These are phyloP conservation scores for Simalia tracyae DNA, from an alignment of 2,797 vertebrate genomes.

Conservation along the genomic window DNA sequence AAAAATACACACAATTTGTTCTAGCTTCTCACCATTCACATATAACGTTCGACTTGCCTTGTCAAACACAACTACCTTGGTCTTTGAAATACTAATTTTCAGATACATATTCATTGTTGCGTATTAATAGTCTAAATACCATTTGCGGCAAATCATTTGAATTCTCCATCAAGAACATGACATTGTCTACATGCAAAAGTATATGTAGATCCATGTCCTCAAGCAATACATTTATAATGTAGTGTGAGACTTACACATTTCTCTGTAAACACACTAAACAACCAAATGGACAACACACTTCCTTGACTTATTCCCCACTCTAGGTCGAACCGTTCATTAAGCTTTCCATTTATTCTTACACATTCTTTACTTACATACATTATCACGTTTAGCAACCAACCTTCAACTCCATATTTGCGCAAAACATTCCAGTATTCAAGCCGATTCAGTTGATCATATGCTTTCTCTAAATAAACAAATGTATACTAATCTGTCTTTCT, in stretches of 20 bases:
- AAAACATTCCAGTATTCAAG: neutral
- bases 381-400: neutral
- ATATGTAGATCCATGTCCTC: neutral
- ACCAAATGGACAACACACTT: neutral
- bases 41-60: neutral
- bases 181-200: neutral
- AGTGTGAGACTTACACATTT: neutral
- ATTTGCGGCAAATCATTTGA: neutral
- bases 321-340: neutral
- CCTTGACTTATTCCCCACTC: neutral
- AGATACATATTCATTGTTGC: neutral
- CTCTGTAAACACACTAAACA: neutral
- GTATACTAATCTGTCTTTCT: neutral
- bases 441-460: neutral
- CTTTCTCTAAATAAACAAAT: neutral
- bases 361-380: neutral
- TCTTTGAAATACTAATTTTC: neutral
- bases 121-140: neutral
- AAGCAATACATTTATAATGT: neutral
- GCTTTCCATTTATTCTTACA: neutral
- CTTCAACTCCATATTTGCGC: neutral
- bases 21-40: neutral
- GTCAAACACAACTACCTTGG: neutral
- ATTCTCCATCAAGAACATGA: neutral
- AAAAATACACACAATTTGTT: neutral